These are phyloP conservation scores for Amphimedon queenslandica DNA, from an alignment of 37 sponge, comb jelly and placozoan species.

Conservation along the genomic window DNA sequence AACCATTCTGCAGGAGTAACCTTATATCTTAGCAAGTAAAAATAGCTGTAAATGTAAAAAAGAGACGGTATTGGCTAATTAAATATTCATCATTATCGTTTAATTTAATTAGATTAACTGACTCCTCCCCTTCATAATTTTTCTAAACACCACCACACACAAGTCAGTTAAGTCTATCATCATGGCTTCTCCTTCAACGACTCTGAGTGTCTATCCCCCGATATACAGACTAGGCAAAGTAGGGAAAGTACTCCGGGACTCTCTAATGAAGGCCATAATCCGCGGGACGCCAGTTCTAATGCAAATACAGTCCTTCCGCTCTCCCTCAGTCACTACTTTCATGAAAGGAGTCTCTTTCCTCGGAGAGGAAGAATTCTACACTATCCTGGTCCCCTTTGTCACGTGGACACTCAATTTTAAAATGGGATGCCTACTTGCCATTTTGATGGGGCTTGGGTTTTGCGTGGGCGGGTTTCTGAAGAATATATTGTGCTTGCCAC, in stretches of 20 bases:
- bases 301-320: constrained; percentile 33
- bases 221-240: constrained; percentile 35
- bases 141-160: too few species aligned
- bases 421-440: constrained; percentile 28
- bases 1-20: too few species aligned
- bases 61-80: too few species aligned
- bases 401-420: constrained; percentile 37
- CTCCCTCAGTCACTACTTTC: constrained; percentile 8
- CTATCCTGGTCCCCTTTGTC: constrained; percentile 21
- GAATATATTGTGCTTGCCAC: constrained; percentile 49
- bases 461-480: constrained; percentile 45
- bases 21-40: too few species aligned
- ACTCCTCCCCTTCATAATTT: too few species aligned
- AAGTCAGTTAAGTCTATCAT: not conserved
- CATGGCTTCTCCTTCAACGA: not conserved
- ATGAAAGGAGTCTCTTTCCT: constrained; percentile 26
- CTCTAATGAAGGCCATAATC: constrained; percentile 33
- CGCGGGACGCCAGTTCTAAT: constrained; percentile 29
- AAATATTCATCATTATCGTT: too few species aligned
- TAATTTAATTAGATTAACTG: too few species aligned
- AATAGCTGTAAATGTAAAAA: too few species aligned
- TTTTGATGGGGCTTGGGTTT: constrained; percentile 47
- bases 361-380: constrained; percentile 68
- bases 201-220: constrained; percentile 35
- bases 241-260: constrained; percentile 28